Evolutionary conservation across 2,797 vertebrate genomes (phyloP), one percentile per base, ranked within the genome.

Genomic region (Pachyuromys duprasi): DNA sequence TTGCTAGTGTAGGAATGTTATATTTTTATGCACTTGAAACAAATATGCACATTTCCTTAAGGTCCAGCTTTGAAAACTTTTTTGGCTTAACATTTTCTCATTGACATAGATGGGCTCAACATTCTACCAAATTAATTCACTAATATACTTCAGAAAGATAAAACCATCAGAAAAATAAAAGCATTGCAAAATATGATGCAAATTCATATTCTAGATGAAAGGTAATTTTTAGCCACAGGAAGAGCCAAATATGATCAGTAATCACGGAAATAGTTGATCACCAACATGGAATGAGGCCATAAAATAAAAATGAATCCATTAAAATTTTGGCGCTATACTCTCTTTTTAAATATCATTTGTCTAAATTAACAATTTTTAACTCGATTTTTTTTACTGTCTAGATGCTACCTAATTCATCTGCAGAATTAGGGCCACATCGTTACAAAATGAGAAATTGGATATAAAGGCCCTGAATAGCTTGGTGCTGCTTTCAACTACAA

Each of bases 321-420:
- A 92, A 91, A 72, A 83, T 90, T 87, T 91, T 95, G 67, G 95
- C 90, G 60, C 24, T 93, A 14, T 33, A 31, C 45, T 83, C 11
- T 96, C 70, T 78, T 98, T 97, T 96, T 62, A 97, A 96, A 91
- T 86, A 95, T 90, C n/a, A 53, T 83, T 95, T 96, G 91, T 45
- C 81, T 93, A 90, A 96, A 95, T 95, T 93, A 94, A 89, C 86
- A 89, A 53, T 82, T 93, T 96, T 96, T 75, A 96, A 82, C 57
- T 94, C 33, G 42, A 36, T 93, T 78, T 95, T 95, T 96, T 95
- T 70, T 87, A n/a, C 70, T 93, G 33, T 81, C 67, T 78, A 87
- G 39, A 84, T 76, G 78, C 45, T 84, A 72, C 84, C 81, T 95
- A 89, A 94, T 95, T 94, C 67, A 96, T 92, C 89, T 94, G 94